Percentiles rank a stretch among this genome's conserved stretches.
Evolutionary conservation across 2,797 vertebrate genomes (phyloP).

Genomic region (Echeneis naucrates): DNA sequence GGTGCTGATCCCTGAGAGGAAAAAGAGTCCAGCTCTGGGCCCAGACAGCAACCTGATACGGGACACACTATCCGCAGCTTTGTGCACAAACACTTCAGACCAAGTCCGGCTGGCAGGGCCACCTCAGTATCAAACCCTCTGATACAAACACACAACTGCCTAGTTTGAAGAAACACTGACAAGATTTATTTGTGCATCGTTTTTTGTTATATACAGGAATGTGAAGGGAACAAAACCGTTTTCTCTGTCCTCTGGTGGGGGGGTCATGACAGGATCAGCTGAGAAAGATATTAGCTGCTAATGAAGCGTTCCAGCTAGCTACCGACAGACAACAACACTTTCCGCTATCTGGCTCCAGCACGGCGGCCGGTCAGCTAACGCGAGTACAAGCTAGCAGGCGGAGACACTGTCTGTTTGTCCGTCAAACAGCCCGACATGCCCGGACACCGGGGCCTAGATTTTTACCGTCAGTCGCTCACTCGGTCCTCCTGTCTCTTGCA

Average conservation of each 20-base stretch:
- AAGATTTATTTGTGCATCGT: background rate
- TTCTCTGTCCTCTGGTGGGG: constrained; percentile 20
- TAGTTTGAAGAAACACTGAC: background rate
- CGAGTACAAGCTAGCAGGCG: constrained; percentile 32
- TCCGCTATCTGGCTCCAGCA: constrained; percentile 17
- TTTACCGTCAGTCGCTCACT: constrained; percentile 51
- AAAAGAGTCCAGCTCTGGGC: constrained; percentile 14
- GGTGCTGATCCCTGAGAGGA: constrained; percentile 28
- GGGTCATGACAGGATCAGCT: too few relatives aligned
- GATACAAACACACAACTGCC: background rate
- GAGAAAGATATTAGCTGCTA: background rate
- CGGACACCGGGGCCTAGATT: background rate
- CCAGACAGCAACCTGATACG: constrained; percentile 58
- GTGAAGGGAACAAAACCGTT: constrained; percentile 18
- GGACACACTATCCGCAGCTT: constrained; percentile 59
- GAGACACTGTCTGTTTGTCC: background rate
- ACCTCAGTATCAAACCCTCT: constrained; percentile 7
- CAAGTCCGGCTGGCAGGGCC: constrained; percentile 2
- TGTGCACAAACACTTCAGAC: constrained; percentile 39
- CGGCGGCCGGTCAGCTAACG: constrained; percentile 44
- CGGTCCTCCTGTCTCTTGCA: constrained; percentile 21
- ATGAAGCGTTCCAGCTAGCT: background rate
- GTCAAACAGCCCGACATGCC: background rate
- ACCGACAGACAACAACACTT: background rate
- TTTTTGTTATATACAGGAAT: too few relatives aligned